These are phyloP conservation scores for Leptinotarsa defecta DNA, from an alignment of 1,140 invertebrate genomes.

Conservation along the genomic window DNA sequence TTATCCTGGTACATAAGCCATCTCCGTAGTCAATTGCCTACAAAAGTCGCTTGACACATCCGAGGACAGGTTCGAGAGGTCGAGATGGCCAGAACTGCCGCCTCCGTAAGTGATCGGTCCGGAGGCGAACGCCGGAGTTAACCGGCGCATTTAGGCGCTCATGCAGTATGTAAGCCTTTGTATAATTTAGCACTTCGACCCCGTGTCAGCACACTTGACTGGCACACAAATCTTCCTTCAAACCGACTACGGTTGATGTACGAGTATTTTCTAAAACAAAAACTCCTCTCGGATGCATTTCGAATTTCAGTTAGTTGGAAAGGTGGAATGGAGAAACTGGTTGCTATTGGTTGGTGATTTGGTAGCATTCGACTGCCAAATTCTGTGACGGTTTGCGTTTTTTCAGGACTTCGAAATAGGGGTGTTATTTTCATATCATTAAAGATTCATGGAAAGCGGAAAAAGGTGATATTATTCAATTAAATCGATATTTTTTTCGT, in stretches of 20 bases:
- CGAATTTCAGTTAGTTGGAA: no score
- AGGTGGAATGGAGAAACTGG: no score
- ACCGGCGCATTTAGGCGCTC: constrained; percentile 52
- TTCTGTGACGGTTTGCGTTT: no score
- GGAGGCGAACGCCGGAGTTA: constrained; percentile 45
- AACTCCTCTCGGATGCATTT: background rate
- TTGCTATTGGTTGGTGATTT: no score
- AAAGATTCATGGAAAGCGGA: no score
- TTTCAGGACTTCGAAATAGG: no score
- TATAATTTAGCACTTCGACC: constrained; percentile 53
- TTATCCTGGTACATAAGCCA: no score
- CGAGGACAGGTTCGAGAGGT: constrained; percentile 31
- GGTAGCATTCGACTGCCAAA: no score
- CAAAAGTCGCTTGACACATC: constrained; percentile 20
- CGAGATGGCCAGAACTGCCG: constrained; percentile 22
- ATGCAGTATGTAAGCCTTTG: constrained; percentile 52
- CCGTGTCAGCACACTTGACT: constrained; percentile 55
- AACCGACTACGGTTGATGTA: constrained; percentile 3
- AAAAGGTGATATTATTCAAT: no score
- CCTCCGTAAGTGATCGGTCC: constrained; percentile 44
- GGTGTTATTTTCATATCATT: no score
- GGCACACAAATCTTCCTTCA: constrained; percentile 54
- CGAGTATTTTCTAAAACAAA: constrained; percentile 9
- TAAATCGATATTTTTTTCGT: no score
- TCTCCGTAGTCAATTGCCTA: background rate